These are phyloP conservation scores for Anguilla marmorata DNA, from an alignment of 2,797 vertebrate genomes.

Conservation along the genomic window DNA sequence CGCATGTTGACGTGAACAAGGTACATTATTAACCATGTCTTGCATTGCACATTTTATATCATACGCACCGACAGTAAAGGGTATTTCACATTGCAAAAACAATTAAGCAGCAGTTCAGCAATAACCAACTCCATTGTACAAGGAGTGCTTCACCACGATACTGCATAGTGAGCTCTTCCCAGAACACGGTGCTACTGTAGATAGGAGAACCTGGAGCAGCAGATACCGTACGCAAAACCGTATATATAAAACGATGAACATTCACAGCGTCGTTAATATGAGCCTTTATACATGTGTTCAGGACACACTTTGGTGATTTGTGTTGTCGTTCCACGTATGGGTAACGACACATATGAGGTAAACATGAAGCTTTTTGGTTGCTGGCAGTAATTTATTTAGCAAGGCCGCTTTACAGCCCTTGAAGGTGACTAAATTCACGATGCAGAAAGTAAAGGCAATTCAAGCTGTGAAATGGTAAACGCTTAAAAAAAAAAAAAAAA, in stretches of 20 bases:
- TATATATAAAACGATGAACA: not conserved
- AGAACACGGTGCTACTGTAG: no score
- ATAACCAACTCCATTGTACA: no score
- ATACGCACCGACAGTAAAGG: no score
- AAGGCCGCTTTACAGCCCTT: not conserved
- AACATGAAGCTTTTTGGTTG: not conserved
- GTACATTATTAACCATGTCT: no score
- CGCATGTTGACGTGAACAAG: no score
- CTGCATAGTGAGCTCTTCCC: no score
- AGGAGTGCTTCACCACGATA: no score
- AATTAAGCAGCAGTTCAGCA: no score
- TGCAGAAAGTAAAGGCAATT: not conserved
- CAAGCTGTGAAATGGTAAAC: not conserved
- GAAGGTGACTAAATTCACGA: not conserved
- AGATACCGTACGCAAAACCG: no score
- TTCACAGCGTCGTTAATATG: not conserved
- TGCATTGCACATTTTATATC: no score
- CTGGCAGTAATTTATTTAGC: not conserved
- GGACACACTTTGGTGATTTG: not conserved
- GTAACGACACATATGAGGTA: not conserved
- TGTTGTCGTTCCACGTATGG: not conserved
- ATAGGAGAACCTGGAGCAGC: no score
- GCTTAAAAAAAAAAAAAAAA: not conserved
- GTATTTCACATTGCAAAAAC: no score
- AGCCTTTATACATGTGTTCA: not conserved